Percentiles rank a stretch among this genome's conserved stretches.
These are phyloP conservation scores for Centrocercus urophasianus DNA, from an alignment of 2,113 vertebrate species.

Conservation along the genomic window DNA sequence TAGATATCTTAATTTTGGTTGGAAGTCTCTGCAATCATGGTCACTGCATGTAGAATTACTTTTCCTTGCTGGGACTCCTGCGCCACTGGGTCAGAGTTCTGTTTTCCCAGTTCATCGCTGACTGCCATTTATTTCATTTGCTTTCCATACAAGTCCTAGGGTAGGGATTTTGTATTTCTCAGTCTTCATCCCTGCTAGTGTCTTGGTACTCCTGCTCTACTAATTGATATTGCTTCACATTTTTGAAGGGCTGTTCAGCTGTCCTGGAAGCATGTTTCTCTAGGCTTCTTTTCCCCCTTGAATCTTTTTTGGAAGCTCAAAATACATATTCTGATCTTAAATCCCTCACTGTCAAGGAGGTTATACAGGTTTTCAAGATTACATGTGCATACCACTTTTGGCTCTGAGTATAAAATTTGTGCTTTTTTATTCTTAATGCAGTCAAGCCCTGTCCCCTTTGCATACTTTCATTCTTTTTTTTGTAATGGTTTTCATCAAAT, in stretches of 20 bases:
- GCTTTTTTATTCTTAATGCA: not conserved
- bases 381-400: not conserved
- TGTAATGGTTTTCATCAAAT: slow-evolving; percentile 10
- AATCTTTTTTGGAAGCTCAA: not conserved
- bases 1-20: not conserved
- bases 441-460: not conserved
- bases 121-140: not conserved
- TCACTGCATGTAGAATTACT: not conserved
- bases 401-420: not conserved
- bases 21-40: not conserved
- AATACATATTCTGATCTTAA: not conserved
- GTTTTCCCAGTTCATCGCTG: not conserved
- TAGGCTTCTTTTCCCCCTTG: not conserved
- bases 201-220: rapidly evolving
- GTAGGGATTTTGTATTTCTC: not conserved
- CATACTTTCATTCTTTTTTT: slow-evolving; percentile 11
- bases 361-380: not conserved
- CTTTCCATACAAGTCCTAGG: not conserved
- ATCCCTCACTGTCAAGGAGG: not conserved
- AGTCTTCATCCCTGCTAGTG: not conserved
- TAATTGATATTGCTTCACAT: not conserved
- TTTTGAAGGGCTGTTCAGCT: not conserved
- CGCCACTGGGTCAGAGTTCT: not conserved
- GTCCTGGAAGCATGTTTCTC: not conserved
- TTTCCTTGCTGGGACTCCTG: not conserved